Conservation (phyloP, 2,113 vertebrate genomes). For the Halcyon malimbica region DNA sequence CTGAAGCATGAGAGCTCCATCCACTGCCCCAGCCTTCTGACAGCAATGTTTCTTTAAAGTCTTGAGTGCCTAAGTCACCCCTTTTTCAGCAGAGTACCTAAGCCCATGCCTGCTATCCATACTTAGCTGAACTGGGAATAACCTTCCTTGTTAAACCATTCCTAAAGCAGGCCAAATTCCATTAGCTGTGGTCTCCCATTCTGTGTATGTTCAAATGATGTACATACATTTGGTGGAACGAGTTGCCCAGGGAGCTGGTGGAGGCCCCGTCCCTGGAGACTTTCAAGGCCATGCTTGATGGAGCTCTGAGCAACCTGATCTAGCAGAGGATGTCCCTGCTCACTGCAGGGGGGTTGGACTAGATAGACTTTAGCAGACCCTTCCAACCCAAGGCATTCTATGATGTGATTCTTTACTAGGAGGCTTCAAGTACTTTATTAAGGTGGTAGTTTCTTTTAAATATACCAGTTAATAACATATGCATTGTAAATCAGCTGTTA, state of each 20-base stretch:
- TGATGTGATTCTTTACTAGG: not conserved
- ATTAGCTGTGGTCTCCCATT: not conserved
- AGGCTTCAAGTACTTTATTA: not conserved
- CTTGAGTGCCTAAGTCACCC: not conserved
- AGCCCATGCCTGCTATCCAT: not conserved
- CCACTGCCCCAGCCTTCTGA: not conserved
- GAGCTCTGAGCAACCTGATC: too few species aligned
- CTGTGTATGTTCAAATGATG: not conserved
- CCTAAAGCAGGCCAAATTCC: not conserved
- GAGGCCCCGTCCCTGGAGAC: too few species aligned
- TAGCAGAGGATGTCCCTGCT: too few species aligned
- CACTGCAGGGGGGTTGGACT: too few species aligned
- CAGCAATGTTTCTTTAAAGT: not conserved
- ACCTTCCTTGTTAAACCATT: not conserved
- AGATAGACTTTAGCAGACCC: too few species aligned
- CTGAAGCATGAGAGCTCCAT: not conserved
- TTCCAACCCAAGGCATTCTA: too few species aligned
- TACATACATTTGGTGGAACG: too few species aligned
- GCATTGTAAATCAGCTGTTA: not conserved
- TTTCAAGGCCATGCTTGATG: too few species aligned
- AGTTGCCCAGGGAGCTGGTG: too few species aligned
- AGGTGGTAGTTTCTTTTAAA: not conserved
- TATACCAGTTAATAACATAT: not conserved
- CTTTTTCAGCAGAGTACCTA: not conserved
- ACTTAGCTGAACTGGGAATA: not conserved